Evolutionary conservation across 2,113 vertebrate species (phyloP).

Genomic region (Pelobates fuscus): DNA sequence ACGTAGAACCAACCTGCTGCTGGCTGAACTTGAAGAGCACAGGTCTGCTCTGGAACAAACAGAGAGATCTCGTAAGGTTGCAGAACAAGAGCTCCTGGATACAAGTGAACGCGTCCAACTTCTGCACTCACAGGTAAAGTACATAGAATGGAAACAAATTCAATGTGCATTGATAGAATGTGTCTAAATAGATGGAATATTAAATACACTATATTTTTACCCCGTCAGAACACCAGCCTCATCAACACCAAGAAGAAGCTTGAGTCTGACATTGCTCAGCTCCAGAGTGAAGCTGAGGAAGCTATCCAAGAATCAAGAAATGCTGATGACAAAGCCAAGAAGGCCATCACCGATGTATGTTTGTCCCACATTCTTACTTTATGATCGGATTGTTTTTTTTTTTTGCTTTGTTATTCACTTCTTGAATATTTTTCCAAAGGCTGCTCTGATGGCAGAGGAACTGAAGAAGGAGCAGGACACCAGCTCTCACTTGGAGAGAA

Average conservation of each 20-base stretch:
- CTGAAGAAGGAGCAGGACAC: too few species aligned
- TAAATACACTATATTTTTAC: background rate
- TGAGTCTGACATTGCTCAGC: conserved; percentile 66
- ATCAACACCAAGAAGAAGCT: conserved; percentile 75
- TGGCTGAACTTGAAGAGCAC: conserved; percentile 74
- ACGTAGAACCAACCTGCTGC: conserved; percentile 74
- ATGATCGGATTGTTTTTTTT: background rate
- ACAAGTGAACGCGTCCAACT: conserved; percentile 73
- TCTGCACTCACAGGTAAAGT: conserved; percentile 72
- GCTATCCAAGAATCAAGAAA: too few species aligned
- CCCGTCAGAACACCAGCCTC: conserved; percentile 70
- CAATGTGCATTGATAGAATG: background rate
- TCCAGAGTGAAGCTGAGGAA: too few species aligned
- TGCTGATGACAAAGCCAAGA: too few species aligned
- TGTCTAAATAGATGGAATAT: background rate
- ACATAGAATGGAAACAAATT: background rate
- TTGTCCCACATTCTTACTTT: background rate
- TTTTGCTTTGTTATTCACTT: background rate
- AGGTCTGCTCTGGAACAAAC: conserved; percentile 73
- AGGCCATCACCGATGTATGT: too few species aligned
- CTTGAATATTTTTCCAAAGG: conserved; percentile 8
- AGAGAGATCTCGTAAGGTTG: conserved; percentile 68
- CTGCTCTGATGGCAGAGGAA: too few species aligned
- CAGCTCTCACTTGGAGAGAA: too few species aligned
- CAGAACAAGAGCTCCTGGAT: conserved; percentile 76